These are phyloP conservation scores for Drosophila aff. DNA, from an alignment of 1,140 invertebrate genomes.

Conservation along the genomic window DNA sequence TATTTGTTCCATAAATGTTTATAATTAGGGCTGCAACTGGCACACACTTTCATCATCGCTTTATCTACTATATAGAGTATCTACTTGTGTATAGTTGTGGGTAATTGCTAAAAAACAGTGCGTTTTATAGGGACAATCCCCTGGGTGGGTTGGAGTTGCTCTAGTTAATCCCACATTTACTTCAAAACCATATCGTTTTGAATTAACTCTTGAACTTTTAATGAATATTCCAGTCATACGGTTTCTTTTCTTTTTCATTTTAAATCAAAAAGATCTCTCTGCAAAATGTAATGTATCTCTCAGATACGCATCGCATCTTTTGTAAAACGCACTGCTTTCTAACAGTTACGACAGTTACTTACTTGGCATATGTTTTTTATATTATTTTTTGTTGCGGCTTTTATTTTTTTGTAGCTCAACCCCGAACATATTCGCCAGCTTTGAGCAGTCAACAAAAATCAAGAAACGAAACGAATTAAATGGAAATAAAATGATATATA, in stretches of 20 bases:
- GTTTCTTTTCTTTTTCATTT: background rate
- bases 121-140: background rate
- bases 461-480: conserved; percentile 53
- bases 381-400: background rate
- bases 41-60: conserved; percentile 24
- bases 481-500: conserved; percentile 51
- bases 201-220: background rate
- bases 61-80: background rate
- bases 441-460: conserved; percentile 42
- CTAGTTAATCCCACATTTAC: background rate
- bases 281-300: background rate
- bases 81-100: background rate
- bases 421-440: conserved; percentile 35
- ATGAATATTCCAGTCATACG: too few species aligned
- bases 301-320: background rate
- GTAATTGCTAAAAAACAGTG: conserved; percentile 5
- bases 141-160: background rate
- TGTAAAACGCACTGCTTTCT: background rate
- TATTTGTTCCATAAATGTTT: conserved; percentile 46
- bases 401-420: background rate
- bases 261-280: background rate
- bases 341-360: background rate
- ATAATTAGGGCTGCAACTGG: conserved; percentile 37
- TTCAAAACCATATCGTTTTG: too few species aligned
- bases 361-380: background rate